Evolutionary conservation across 2,888 invertebrate species (phyloP).

Genomic region (Drosophila siamana): DNA sequence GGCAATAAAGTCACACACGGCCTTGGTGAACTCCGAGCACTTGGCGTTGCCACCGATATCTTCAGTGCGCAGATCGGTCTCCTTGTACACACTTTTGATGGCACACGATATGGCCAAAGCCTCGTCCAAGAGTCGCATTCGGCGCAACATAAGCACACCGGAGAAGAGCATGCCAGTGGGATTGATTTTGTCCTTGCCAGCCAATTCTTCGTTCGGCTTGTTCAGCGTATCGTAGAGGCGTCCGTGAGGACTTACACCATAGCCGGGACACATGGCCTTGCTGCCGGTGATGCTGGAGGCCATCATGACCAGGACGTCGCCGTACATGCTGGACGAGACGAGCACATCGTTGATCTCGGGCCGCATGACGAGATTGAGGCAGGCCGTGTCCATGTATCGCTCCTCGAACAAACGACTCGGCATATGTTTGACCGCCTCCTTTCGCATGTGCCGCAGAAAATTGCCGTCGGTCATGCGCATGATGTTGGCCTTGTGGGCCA

Average conservation of each 20-base stretch:
- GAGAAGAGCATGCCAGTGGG: constrained; percentile 98
- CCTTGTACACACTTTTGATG: constrained; percentile 90
- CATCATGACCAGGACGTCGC: constrained; percentile 98
- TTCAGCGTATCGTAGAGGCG: constrained; percentile 92
- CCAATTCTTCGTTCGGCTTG: constrained; percentile 96
- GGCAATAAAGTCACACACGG: constrained; percentile 86
- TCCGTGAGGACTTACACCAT: constrained; percentile 95
- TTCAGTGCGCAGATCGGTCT: constrained; percentile 95
- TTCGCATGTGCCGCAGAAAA: constrained; percentile 92
- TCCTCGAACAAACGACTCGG: constrained; percentile 95
- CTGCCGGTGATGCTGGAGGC: constrained; percentile 98
- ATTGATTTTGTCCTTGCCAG: constrained; percentile 94
- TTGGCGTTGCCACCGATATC: constrained; percentile 93
- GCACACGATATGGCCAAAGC: constrained; percentile 92
- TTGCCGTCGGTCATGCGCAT: constrained; percentile 99
- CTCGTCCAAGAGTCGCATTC: constrained; percentile 94
- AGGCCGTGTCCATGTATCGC: constrained; percentile 96
- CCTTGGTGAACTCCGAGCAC: constrained; percentile 96
- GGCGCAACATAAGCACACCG: constrained; percentile 94
- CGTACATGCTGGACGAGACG: constrained; percentile 98
- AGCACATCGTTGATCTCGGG: constrained; percentile 90
- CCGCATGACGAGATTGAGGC: constrained; percentile 46
- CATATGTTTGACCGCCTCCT: constrained; percentile 93
- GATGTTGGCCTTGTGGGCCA: constrained; percentile 99
- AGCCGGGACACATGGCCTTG: constrained; percentile 96